Conservation (phyloP, 2,797 vertebrate species). For the Neosilurus hyrtlii region DNA sequence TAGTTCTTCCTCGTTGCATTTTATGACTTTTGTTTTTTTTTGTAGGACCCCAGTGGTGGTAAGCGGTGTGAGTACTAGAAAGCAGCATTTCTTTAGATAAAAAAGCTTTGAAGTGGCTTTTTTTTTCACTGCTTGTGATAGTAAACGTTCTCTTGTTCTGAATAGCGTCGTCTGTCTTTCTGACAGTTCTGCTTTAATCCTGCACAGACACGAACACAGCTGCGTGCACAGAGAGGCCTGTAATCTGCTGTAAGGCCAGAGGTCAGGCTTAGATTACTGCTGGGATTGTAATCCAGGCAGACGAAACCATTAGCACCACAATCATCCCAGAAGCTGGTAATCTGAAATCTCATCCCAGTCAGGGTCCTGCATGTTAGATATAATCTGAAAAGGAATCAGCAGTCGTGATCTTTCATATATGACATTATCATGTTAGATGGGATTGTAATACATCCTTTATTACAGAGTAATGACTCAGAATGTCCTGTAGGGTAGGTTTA, state of each 20-base stretch:
- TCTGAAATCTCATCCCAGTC: background rate
- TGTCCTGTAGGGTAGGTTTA: background rate
- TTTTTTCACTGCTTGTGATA: background rate
- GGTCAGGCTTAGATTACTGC: slow-evolving; percentile 36
- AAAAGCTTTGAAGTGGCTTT: background rate
- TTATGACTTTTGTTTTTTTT: background rate
- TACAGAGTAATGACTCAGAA: background rate
- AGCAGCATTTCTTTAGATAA: too few relatives aligned
- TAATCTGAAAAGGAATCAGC: background rate
- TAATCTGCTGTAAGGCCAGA: slow-evolving; percentile 36
- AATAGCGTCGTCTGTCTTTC: background rate
- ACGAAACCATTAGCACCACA: slow-evolving; percentile 13
- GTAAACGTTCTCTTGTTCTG: slow-evolving; percentile 5
- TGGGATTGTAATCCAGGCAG: slow-evolving; percentile 41
- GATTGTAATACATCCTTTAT: background rate
- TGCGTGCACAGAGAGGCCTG: background rate
- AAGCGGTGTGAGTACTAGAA: background rate
- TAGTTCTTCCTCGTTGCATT: background rate
- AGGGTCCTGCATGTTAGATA: background rate
- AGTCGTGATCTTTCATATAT: slow-evolving; percentile 22
- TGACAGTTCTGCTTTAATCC: slow-evolving; percentile 40
- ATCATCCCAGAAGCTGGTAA: background rate
- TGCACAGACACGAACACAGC: background rate
- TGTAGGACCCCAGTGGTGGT: background rate
- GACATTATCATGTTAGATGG: background rate